These are phyloP conservation scores for Esox lucius DNA, from an alignment of 2,797 vertebrate genomes.

Conservation along the genomic window DNA sequence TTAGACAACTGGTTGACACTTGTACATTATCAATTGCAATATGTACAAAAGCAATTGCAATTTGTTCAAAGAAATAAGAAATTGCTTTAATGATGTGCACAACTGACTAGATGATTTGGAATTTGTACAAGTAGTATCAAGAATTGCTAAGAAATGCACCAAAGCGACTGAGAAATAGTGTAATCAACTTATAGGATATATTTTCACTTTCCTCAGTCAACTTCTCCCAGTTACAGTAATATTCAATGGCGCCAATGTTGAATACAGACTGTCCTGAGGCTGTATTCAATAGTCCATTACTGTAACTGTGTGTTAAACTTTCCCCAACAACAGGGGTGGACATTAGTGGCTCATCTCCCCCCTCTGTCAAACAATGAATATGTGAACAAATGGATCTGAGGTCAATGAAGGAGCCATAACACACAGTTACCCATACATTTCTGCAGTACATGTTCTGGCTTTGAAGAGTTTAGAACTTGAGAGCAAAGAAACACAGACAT, in stretches of 20 bases:
- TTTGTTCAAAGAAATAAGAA: no score
- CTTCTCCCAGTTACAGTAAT: not conserved
- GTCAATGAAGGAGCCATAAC: not conserved
- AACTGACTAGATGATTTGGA: no score
- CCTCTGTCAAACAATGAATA: not conserved
- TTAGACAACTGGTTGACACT: no score
- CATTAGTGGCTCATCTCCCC: not conserved
- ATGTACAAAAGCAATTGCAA: no score
- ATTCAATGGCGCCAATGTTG: not conserved
- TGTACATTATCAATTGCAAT: no score
- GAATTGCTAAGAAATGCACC: no score
- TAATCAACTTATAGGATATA: constrained; percentile 20
- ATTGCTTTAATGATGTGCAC: no score
- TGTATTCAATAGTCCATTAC: not conserved
- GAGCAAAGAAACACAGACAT: constrained; percentile 16
- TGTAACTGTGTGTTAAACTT: not conserved
- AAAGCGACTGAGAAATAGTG: no score
- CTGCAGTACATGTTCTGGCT: not conserved
- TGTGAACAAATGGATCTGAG: not conserved
- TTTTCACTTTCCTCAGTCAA: not conserved
- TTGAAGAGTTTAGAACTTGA: not conserved
- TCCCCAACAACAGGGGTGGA: not conserved
- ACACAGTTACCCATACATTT: not conserved
- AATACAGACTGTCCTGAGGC: not conserved
- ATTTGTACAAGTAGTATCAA: no score